Evolutionary conservation across 2,888 invertebrate genomes (phyloP).

Genomic region (Coleophora flavipennella): DNA sequence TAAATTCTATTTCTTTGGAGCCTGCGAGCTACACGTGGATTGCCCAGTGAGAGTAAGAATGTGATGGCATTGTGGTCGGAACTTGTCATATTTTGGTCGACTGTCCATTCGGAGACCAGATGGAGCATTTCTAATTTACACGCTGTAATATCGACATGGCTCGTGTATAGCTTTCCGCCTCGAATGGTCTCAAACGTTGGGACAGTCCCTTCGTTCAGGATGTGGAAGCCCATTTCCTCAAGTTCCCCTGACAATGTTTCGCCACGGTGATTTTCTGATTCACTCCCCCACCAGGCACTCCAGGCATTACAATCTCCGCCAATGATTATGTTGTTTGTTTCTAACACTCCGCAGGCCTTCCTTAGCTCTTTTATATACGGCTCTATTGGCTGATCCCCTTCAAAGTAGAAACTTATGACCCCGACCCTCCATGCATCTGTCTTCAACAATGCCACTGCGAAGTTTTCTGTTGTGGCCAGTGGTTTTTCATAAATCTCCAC

Average conservation of each 20-base stretch:
- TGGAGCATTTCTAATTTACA: conserved; percentile 11
- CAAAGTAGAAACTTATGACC: conserved; percentile 13
- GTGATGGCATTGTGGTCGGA: background rate
- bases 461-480: conserved; percentile 15
- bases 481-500: too few relatives aligned
- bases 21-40: background rate
- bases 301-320: conserved; percentile 16
- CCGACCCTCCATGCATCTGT: conserved; percentile 10
- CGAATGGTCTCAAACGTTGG: conserved; percentile 21
- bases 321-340: background rate
- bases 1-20: background rate
- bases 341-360: background rate
- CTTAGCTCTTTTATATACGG: conserved; percentile 8
- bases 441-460: conserved; percentile 8
- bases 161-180: conserved; percentile 8
- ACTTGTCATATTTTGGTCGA: background rate
- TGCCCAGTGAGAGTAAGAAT: background rate
- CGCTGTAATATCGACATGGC: conserved; percentile 19
- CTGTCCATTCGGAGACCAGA: background rate
- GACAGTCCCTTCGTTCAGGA: conserved; percentile 16
- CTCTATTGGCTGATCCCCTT: conserved; percentile 7
- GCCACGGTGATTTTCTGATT: conserved; percentile 8
- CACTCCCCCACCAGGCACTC: conserved; percentile 16
- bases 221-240: conserved; percentile 11
- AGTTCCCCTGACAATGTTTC: conserved; percentile 6